phyloP scores from a whole-genome alignment of 2,113 vertebrate genomes.

The Cyprinodon tularosa region DNA sequence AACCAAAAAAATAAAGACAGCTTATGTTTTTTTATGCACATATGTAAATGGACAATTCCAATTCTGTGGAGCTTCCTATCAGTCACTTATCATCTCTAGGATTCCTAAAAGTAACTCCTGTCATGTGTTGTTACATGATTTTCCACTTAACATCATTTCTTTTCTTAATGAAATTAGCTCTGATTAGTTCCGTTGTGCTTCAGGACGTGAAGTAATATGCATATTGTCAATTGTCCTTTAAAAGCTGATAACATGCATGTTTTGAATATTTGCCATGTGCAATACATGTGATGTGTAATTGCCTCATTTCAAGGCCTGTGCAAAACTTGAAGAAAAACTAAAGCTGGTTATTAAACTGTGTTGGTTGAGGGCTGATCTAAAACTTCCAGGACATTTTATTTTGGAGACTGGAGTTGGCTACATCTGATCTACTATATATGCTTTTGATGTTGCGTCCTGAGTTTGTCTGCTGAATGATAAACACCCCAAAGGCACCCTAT shows the following conservation, averaged over 20 bases:
- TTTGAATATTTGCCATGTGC: too few relatives aligned
- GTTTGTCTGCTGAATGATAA: neutral
- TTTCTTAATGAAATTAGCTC: neutral
- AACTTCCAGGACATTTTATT: neutral
- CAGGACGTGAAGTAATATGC: too few relatives aligned
- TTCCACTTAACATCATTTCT: neutral
- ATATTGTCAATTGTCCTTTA: too few relatives aligned
- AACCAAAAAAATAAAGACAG: neutral
- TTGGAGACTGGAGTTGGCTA: neutral
- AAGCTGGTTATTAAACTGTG: too few relatives aligned
- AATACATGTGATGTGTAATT: too few relatives aligned
- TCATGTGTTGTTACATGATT: neutral
- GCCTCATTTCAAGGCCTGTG: too few relatives aligned
- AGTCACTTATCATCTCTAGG: too few relatives aligned
- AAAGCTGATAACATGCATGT: too few relatives aligned
- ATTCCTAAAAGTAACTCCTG: neutral
- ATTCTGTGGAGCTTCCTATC: neutral
- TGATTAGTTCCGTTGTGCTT: neutral
- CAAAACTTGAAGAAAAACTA: too few relatives aligned
- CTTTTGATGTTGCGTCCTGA: neutral
- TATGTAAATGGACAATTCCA: neutral
- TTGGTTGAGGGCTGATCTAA: too few relatives aligned
- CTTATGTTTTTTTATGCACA: neutral
- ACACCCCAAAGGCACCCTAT: neutral
- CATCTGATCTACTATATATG: neutral